Percentiles rank a stretch among this genome's conserved stretches.
These are phyloP conservation scores for Eurystomus glaucurus DNA, from an alignment of 2,797 vertebrate species.

Conservation along the genomic window DNA sequence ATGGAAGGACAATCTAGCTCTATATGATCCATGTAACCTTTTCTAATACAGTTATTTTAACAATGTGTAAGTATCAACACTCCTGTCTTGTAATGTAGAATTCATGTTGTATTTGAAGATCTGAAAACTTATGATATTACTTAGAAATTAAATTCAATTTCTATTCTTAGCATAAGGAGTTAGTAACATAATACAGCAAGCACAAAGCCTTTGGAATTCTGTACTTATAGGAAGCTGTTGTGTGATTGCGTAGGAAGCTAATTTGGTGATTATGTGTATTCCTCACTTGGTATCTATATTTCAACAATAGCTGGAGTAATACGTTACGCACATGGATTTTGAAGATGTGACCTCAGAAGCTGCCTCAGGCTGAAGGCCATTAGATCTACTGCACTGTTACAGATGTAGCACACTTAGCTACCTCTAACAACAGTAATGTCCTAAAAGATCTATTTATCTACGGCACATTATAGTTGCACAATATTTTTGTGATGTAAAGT, in stretches of 20 bases:
- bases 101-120: not conserved
- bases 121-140: not conserved
- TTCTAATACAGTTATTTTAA: not conserved
- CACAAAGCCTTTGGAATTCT: slow-evolving; percentile 21
- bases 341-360: not conserved
- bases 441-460: not conserved
- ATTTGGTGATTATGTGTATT: slow-evolving; percentile 20
- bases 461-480: not conserved
- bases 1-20: not conserved
- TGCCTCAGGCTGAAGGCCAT: slow-evolving; percentile 20
- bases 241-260: not conserved
- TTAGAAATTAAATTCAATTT: not conserved
- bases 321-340: not conserved
- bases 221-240: not conserved
- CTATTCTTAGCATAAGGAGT: not conserved
- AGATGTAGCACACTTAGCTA: not conserved
- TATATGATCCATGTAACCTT: not conserved
- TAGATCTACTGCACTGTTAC: not conserved
- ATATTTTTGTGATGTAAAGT: not conserved
- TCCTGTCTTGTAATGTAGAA: not conserved
- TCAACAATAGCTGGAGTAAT: slow-evolving; percentile 7
- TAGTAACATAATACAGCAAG: slow-evolving; percentile 27
- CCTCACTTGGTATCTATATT: slow-evolving; percentile 12
- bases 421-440: not conserved
- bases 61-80: not conserved